These are phyloP conservation scores for Drymodes brunneopygia DNA, from an alignment of 2,113 vertebrate genomes.

Conservation along the genomic window DNA sequence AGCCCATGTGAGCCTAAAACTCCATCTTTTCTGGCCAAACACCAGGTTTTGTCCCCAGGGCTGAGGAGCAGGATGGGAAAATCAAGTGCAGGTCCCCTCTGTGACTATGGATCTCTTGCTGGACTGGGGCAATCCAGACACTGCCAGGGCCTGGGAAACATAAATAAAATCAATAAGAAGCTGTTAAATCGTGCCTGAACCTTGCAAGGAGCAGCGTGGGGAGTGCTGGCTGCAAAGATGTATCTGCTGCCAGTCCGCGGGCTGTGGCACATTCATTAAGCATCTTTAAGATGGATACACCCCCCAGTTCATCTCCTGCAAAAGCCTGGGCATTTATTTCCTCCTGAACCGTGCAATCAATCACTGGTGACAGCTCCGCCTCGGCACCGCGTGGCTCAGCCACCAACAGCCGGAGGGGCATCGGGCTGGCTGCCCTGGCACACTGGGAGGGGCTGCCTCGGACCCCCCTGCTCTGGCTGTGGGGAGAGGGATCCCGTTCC, in stretches of 20 bases:
- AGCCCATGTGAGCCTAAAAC: not conserved
- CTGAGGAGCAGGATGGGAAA: not conserved
- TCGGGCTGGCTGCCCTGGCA: not conserved
- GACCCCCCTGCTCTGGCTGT: fast-evolving
- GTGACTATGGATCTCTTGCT: not conserved
- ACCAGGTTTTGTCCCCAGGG: not conserved
- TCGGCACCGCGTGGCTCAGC: not conserved
- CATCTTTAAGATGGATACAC: constrained; percentile 64
- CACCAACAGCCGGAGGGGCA: fast-evolving
- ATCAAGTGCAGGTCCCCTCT: fast-evolving
- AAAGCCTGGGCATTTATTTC: constrained; percentile 64
- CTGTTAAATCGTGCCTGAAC: constrained; percentile 34
- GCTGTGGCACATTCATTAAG: constrained; percentile 61
- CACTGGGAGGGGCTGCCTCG: fast-evolving
- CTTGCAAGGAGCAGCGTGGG: not conserved
- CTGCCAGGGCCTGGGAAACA: not conserved
- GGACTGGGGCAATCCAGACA: not conserved
- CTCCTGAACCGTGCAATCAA: constrained; percentile 53
- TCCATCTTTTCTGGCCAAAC: not conserved
- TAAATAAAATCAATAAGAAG: constrained; percentile 46
- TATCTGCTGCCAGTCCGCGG: not conserved
- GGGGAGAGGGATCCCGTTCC: not conserved
- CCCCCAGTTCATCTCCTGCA: constrained; percentile 56
- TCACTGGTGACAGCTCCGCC: not conserved
- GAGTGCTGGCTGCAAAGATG: constrained; percentile 34